Evolutionary conservation across 2,888 invertebrate species (phyloP), one percentile per base, ranked within the genome.

Genomic region (Leptinotarsa juncta): DNA sequence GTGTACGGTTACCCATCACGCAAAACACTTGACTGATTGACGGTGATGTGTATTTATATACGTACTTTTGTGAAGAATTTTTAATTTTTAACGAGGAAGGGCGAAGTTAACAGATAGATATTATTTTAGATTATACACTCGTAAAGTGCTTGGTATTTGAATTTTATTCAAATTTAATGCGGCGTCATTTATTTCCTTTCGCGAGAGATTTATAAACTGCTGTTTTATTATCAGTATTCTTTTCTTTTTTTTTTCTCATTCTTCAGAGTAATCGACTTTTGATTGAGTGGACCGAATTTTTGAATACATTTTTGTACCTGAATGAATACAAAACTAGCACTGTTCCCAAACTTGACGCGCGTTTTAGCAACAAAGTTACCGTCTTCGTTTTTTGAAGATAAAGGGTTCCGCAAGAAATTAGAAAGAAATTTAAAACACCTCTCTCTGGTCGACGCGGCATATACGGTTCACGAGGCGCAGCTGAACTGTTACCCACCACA

Each of bases 1-100:
- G 62, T 62, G 62, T 62, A 62, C 62, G 62, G 62, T 42, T 7
- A 16, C 5, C n/a, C 62, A 62, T 62, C 62, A 62, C 62, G 62
- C 42, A 32, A 42, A 62, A 42, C 62, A 32, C 57, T 12, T 32
- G n/a, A 5, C 7, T 62, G 62, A 62, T 62, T 62, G 16, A 42
- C 32, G 62, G 7, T 62, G 42, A 62, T 62, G 42, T 32, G 62
- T 62, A n/a, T 26, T 32, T 62, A 62, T 26, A 16, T 32, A 32
- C 23, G 32, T 62, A 62, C 14, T 14, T 15, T 32, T 62, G 18
- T 62, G n/a, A 4, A n/a, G 4, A 12, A 7, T 32, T 62, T n/a
- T 62, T 16, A 12, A 7, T 32, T 62, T n/a, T 62, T 62, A 62
- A 62, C 62, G 14, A 62, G 62, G 20, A 57, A 4, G 23, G 57